Base-by-base conservation (phyloP, 2,113 vertebrate genomes). In the Henicopernis longicauda region DNA sequence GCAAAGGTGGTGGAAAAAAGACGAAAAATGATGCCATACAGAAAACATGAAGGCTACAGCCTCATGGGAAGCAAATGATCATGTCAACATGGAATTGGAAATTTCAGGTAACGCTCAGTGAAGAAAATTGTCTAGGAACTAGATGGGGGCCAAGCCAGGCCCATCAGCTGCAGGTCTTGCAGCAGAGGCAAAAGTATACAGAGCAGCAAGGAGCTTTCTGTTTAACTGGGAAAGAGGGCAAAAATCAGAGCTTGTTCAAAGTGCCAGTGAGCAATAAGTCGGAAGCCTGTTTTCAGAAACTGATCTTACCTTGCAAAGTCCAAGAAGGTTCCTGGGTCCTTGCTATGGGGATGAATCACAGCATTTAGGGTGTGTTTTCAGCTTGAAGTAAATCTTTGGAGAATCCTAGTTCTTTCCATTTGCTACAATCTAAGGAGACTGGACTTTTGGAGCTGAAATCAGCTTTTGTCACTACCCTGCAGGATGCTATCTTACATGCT, bases 71-170 rank as follows among this genome's bases (percentile, higher is more conserved):
- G 31, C n/a, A 55, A 87, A 80, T 38, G 42, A 62, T 38, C 55
- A 31, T 0, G 0, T n/a, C 20, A 38, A n/a, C 3, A 10, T 27
- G 18, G 29, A 65, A 25, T 18, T 54, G 1, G 5, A 82, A 87
- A 82, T 71, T 71, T 82, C 61, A 92, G n/a, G 36, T 74, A 54
- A 54, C 1, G 6, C 7, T 52, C 36, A 69, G 5, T 58, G 61
- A 93, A 62, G 70, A 62, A 89, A 95, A 79, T 69, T 26, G 16
- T 54, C 42, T 47, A 44, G 57, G 25, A 78, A 63, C 9, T 29
- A n/a, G 38, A 66, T 79, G 38, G 20, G 31, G 23, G 13, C 11
- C 38, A 85, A 70, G n/a, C 32, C 47, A 78, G 77, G 15, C 12
- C 23, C 31, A n/a, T 12, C n/a, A 89, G 13, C 77, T 70, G 47